Percentiles rank a stretch among this genome's conserved stretches.
phyloP scores from a whole-genome alignment of 2,797 vertebrate species.

The Leptatherina wallacei region DNA sequence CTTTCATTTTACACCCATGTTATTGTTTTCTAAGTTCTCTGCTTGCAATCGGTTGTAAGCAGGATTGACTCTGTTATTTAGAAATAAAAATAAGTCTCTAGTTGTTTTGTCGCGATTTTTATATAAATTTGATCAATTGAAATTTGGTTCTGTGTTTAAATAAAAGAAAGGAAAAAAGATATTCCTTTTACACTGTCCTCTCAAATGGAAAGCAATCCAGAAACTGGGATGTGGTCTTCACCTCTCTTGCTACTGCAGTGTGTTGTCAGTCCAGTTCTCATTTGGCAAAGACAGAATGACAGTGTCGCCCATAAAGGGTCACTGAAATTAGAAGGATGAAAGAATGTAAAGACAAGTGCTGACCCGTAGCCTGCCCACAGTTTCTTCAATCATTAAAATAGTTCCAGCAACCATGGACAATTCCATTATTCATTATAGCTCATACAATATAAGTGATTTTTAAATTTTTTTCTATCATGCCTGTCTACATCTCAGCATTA shows the following conservation, averaged over 20 bases:
- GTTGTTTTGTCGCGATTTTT: background rate
- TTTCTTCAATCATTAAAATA: slow-evolving; percentile 88
- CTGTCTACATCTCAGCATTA: slow-evolving; percentile 77
- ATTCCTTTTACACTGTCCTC: slow-evolving; percentile 7
- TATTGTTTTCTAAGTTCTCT: slow-evolving; percentile 56
- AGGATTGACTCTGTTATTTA: slow-evolving; percentile 34
- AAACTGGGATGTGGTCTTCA: slow-evolving; percentile 51
- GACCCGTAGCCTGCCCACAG: slow-evolving; percentile 80
- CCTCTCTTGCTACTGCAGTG: slow-evolving; percentile 57
- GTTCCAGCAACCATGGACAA: slow-evolving; percentile 72
- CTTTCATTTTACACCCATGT: slow-evolving; percentile 63
- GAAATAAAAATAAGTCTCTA: slow-evolving; percentile 16
- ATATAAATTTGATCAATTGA: background rate
- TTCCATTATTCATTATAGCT: slow-evolving; percentile 80
- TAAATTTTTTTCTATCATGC: slow-evolving; percentile 57
- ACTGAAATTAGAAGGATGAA: slow-evolving; percentile 77
- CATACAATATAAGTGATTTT: slow-evolving; percentile 81
- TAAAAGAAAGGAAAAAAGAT: slow-evolving; percentile 4
- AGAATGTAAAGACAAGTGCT: slow-evolving; percentile 80
- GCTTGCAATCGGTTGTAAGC: slow-evolving; percentile 33
- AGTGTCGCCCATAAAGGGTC: slow-evolving; percentile 77
- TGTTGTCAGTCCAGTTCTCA: slow-evolving; percentile 71
- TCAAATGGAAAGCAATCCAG: slow-evolving; percentile 53
- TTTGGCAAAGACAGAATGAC: slow-evolving; percentile 82
- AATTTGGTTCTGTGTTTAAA: slow-evolving; percentile 4